Evolutionary conservation across 2,888 invertebrate genomes (phyloP), one percentile per base, ranked within the genome.

Genomic region (Sminthurinus aureus): DNA sequence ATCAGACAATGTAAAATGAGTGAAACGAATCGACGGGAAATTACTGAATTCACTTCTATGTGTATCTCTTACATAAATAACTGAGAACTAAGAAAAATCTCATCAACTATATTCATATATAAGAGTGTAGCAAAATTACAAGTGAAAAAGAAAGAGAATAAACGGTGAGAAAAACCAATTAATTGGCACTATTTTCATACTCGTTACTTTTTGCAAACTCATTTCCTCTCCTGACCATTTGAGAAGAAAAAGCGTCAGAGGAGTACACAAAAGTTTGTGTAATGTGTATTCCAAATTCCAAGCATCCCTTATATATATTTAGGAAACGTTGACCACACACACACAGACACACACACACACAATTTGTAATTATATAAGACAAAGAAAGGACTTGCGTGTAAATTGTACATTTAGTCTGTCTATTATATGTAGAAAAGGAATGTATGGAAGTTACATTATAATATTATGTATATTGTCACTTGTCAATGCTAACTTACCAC

Each of bases 401-500:
- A 58, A 15, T 58, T 58, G 58, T 12, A 58, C 58, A 58, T 58
- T 9, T 9, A 12, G 9, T 9, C 58, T 58, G 58, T 58, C 15
- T 58, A 9, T 58, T 58, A 15, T 58, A 58, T 9, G 15, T 12
- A 58, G 9, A 58, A 58, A 58, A 58, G 15, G 15, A 12, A 15
- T 58, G 58, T 58, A 58, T 12, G 58, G 58, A 12, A 58, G 58
- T 58, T 58, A 58, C 9, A 15, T 9, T 58, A 58, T 9, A n/a
- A n/a, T n/a, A n/a, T n/a, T n/a, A n/a, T n/a, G n/a, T n/a, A n/a
- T n/a, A n/a, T n/a, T n/a, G n/a, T n/a, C n/a, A n/a, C n/a, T n/a
- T 6, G 15, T 66, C 15, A 12, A 66, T n/a, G 9, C 9, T n/a
- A n/a, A 15, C 88, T 90, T 90, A 92, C 94, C 94, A 91, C 92